Percentiles rank a stretch among this genome's conserved stretches.
These are phyloP conservation scores for Patella ulyssiponensis DNA, from an alignment of 2,888 invertebrate species.

Conservation along the genomic window DNA sequence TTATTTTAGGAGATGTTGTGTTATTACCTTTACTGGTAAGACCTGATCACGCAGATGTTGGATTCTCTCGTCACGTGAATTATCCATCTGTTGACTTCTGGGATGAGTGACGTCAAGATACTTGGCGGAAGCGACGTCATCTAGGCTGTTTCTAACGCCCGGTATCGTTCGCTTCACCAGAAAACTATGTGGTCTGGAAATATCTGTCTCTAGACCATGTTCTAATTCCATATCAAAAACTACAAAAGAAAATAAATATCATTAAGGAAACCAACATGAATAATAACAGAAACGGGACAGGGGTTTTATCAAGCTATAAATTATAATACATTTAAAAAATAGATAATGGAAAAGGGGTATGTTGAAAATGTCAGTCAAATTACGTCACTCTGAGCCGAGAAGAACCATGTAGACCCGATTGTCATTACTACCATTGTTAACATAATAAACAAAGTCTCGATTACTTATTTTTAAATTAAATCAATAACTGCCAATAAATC, in stretches of 20 bases:
- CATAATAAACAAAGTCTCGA: too few species aligned
- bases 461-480: too few species aligned
- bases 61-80: conserved; percentile 29
- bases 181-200: conserved; percentile 42
- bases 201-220: conserved; percentile 44
- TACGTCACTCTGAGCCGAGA: too few species aligned
- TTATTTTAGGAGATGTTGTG: background rate
- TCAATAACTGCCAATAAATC: too few species aligned
- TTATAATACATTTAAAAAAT: too few species aligned
- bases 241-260: conserved; percentile 22
- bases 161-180: conserved; percentile 54
- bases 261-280: too few species aligned
- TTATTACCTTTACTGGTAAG: conserved; percentile 39
- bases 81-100: conserved; percentile 35
- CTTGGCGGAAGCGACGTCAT: conserved; percentile 48
- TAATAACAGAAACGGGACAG: too few species aligned
- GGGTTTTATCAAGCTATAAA: too few species aligned
- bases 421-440: too few species aligned
- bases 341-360: too few species aligned
- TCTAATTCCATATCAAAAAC: conserved; percentile 60
- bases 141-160: conserved; percentile 44
- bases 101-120: conserved; percentile 51
- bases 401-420: too few species aligned
- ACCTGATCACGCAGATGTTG: conserved; percentile 38
- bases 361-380: too few species aligned